phyloP scores from a whole-genome alignment of 2,797 vertebrate genomes.

The Crocodylus rhombifer region DNA sequence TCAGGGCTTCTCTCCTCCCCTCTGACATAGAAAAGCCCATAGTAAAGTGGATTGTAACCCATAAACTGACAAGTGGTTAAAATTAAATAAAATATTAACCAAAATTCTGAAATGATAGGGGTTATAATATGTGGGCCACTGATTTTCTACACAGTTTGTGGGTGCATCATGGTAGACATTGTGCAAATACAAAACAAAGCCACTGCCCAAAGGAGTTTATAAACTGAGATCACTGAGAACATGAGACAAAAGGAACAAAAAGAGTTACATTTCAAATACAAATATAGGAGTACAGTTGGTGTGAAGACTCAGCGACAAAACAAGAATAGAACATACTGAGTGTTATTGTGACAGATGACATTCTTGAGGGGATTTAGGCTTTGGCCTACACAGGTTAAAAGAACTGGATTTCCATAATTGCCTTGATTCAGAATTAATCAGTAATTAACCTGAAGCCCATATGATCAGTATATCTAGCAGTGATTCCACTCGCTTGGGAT shows the following conservation, averaged over 20 bases:
- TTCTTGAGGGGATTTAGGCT: neutral
- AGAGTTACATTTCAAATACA: neutral
- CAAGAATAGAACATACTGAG: neutral
- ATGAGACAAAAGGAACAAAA: neutral
- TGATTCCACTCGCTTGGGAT: neutral
- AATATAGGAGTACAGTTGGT: neutral
- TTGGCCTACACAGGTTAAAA: neutral
- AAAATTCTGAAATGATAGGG: neutral
- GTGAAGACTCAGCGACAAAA: neutral
- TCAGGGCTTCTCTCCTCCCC: too few species aligned
- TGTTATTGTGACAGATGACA: neutral
- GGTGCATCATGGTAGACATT: neutral
- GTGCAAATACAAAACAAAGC: neutral
- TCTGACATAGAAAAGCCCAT: too few species aligned
- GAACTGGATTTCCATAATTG: neutral
- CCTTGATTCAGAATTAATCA: constrained; percentile 23
- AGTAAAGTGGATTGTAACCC: too few species aligned
- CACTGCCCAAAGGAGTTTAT: neutral
- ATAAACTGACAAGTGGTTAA: too few species aligned
- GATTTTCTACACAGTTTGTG: neutral
- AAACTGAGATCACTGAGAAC: neutral
- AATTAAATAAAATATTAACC: too few species aligned
- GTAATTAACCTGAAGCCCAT: constrained; percentile 21
- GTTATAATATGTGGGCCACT: neutral
- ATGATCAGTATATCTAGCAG: neutral